Conservation (phyloP, 2,888 invertebrate genomes). For the Gnatocerus cornutus region DNA sequence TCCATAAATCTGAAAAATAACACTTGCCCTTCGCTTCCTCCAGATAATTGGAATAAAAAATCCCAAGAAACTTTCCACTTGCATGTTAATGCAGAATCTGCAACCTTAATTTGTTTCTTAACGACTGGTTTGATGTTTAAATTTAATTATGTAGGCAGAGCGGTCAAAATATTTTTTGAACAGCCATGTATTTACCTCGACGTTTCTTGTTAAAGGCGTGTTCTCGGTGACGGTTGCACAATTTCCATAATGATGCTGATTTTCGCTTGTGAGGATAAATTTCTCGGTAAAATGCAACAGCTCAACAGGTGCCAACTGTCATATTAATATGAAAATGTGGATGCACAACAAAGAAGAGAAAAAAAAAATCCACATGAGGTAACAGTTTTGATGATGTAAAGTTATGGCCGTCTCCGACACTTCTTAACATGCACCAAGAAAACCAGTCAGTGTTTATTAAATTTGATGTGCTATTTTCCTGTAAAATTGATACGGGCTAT, state of each 20-base stretch:
- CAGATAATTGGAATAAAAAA: conserved; percentile 12
- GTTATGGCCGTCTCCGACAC: not conserved
- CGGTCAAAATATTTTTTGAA: conserved; percentile 32
- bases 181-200: conserved; percentile 22
- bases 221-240: conserved; percentile 25
- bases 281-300: conserved; percentile 19
- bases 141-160: conserved; percentile 31
- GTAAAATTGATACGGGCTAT: no score
- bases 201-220: conserved; percentile 34
- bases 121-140: conserved; percentile 25
- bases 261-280: conserved; percentile 33
- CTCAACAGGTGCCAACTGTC: conserved; percentile 35
- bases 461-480: no score
- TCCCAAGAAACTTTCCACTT: conserved; percentile 26
- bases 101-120: conserved; percentile 25
- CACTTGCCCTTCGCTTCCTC: conserved; percentile 14
- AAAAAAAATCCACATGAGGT: conserved; percentile 5
- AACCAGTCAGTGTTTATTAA: no score
- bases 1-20: conserved; percentile 31
- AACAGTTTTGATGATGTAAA: conserved; percentile 1
- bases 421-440: not conserved
- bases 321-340: conserved; percentile 28
- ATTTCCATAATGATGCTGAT: conserved; percentile 36
- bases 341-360: conserved; percentile 20
- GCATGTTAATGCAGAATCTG: conserved; percentile 9